Evolutionary conservation across 2,797 vertebrate species (phyloP), one percentile per base, ranked within the genome.

Genomic region (Podargus strigoides): DNA sequence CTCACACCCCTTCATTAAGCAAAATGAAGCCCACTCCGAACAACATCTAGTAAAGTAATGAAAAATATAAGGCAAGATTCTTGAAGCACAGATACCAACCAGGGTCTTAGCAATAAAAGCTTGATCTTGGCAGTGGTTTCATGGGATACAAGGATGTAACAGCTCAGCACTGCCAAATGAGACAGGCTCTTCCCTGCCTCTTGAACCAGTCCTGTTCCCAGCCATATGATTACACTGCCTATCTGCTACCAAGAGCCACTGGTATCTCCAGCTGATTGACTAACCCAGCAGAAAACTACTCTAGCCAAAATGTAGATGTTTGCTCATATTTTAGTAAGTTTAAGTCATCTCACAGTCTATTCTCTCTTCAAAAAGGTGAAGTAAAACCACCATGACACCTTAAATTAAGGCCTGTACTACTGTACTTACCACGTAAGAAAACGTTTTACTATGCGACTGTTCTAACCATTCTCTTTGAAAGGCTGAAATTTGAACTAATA

Each of bases 221-320:
- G 69, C 7, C 46, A 64, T 19, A 12, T 0, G 0, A 27, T 0
- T 37, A 18, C 17, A 52, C 47, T 2, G 3, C 18, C 12, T 28
- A 27, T 44, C 49, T 46, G 49, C 77, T 47, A 32, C 14, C 68
- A 74, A 60, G 28, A 70, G 64, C 41, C 59, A 46, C 62, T 56
- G 37, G 1, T 7, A 52, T 4, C 67, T 62, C 59, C 84, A 93
- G 55, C 14, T 42, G 8, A 50, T 3, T 49, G 4, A 72, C 24
- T 42, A 72, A 64, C 7, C 36, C 42, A 27, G 55, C 30, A 84
- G 30, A 62, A 89, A 92, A 69, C 7, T 7, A 18, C 26, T 49
- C 36, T 3, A 37, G n/a, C 7, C 3, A 2, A 89, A 72, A 82
- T 6, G 4, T 0, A n/a, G 4, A 62, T 26, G 10, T 14, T 23